Percentiles rank a stretch among this genome's conserved stretches.
Conservation (phyloP, 2,888 invertebrate genomes). For the Hypsopygia costalis region DNA sequence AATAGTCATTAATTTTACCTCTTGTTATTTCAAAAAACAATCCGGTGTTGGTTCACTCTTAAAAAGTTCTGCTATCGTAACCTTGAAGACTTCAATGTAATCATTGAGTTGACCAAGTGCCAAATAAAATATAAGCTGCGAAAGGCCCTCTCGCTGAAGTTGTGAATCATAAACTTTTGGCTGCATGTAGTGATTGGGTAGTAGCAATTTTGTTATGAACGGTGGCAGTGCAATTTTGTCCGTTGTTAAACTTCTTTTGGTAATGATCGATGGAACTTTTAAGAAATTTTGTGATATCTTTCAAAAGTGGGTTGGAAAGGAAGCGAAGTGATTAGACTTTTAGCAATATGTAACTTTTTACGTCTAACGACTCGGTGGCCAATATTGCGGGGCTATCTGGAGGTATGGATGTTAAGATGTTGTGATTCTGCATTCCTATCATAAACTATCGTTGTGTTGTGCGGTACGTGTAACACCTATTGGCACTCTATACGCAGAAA, state of each 20-base stretch:
- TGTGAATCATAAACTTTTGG: slow-evolving; percentile 36
- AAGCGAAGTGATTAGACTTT: no score
- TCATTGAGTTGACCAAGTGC: slow-evolving; percentile 46
- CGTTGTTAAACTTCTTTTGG: neutral
- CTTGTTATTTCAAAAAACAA: slow-evolving; percentile 4
- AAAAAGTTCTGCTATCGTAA: slow-evolving; percentile 26
- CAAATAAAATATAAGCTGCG: slow-evolving; percentile 59
- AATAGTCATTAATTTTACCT: neutral
- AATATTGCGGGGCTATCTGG: no score
- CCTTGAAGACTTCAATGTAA: slow-evolving; percentile 39
- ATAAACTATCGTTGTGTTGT: no score
- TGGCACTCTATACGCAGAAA: no score
- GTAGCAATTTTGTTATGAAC: neutral
- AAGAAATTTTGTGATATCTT: no score
- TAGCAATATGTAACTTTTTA: no score
- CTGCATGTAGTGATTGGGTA: slow-evolving; percentile 4
- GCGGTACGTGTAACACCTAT: no score
- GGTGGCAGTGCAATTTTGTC: neutral
- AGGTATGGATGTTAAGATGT: no score
- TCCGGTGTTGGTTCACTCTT: neutral
- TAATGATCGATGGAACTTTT: neutral
- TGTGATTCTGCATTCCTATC: no score
- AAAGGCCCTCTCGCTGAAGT: slow-evolving; percentile 26
- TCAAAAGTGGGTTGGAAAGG: no score
- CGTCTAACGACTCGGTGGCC: no score